Conservation (phyloP, 2,888 invertebrate species). For the Andrena camellia region DNA sequence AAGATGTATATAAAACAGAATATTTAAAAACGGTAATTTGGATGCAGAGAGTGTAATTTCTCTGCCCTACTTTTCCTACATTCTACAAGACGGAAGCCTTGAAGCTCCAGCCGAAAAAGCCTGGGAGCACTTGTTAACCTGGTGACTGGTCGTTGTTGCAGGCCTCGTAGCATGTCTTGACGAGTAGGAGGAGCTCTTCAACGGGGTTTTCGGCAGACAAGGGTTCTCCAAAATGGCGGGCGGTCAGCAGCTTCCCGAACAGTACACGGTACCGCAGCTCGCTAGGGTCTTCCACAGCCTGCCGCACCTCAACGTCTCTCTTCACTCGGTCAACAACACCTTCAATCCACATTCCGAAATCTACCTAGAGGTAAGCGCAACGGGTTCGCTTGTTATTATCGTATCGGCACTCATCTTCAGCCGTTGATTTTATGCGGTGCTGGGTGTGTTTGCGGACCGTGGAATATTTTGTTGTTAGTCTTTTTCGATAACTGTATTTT, state of each 20-base stretch:
- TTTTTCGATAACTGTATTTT: too few relatives aligned
- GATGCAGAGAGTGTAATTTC: conserved; percentile 8
- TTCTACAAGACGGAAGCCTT: background rate
- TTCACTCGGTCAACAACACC: conserved; percentile 95
- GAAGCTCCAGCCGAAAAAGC: background rate
- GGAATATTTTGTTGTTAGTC: too few relatives aligned
- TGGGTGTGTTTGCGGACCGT: too few relatives aligned
- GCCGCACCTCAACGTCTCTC: conserved; percentile 96
- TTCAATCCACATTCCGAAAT: conserved; percentile 95
- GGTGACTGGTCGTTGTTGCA: conserved; percentile 71
- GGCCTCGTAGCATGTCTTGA: conserved; percentile 84
- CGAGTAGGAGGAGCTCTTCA: conserved; percentile 79
- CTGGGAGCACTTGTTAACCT: conserved; percentile 17
- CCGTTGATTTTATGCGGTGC: too few relatives aligned
- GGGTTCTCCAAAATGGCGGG: conserved; percentile 83
- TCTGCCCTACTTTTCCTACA: background rate
- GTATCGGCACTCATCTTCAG: too few relatives aligned
- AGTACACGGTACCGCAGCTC: conserved; percentile 93
- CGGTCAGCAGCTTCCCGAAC: conserved; percentile 86
- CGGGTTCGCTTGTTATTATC: background rate
- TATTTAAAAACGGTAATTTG: too few relatives aligned
- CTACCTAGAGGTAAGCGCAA: conserved; percentile 92
- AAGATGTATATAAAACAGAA: too few relatives aligned
- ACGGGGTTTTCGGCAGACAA: conserved; percentile 81
- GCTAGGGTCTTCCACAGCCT: conserved; percentile 95